Evolutionary conservation across 2,113 vertebrate species (phyloP), one percentile per base, ranked within the genome.

Genomic region (Oryzias celebensis): DNA sequence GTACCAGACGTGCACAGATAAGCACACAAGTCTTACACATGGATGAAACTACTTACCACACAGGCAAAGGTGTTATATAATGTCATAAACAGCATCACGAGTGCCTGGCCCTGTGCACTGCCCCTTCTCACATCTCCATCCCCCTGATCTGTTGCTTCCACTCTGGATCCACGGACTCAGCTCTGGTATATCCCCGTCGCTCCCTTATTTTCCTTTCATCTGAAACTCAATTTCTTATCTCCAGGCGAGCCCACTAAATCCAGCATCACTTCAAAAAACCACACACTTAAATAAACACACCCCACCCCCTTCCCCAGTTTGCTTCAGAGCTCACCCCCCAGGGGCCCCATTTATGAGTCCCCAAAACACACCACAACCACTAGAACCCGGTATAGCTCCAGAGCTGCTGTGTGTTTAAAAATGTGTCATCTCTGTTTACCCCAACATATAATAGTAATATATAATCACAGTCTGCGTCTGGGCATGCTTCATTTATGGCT

Each of bases 161-260:
- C 31, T 54, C 14, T 58, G 49, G 56, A 72, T 86, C 58, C 58
- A 65, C 65, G 61, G n/a, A 71, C 68, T 59, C 73, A 13, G 36
- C 1, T 12, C 64, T 81, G 78, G 68, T 60, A 55, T 77, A 65
- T 70, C 78, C 62, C 75, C 45, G n/a, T 69, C 64, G 64, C 78
- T 53, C 64, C 68, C 78, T 78, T 65, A 66, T 56, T 85, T 87
- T 78, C 73, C 78, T 88, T 86, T 89, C 79, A 85, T 88, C 86
- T 82, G 58, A 63, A 86, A 81, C 71, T 78, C 67, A 14, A 41
- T 52, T 77, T 59, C 80, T 84, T 83, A 87, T 88, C 88, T 80
- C 12, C 5, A 64, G 62, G 68, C 78, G 57, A 73, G 59, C 68
- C 67, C 48, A 55, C 46, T 51, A 52, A 80, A 84, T 84, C 77